Conservation (phyloP, 2,888 invertebrate genomes). For the Drosophila nr. perissopoda region DNA sequence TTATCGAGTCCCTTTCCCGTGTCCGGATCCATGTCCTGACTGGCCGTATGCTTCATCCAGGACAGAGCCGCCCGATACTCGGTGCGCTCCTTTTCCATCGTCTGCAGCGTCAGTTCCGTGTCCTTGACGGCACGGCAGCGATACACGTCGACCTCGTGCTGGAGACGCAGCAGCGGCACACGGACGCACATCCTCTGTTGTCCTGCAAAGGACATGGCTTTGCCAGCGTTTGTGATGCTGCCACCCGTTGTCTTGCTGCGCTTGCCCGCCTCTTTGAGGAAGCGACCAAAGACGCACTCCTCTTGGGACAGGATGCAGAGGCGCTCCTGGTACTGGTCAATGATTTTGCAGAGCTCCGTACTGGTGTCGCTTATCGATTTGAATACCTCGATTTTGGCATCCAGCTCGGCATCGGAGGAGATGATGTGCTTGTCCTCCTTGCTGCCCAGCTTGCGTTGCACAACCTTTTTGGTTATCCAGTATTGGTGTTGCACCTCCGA, state of each 20-base stretch:
- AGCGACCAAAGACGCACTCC: conserved; percentile 96
- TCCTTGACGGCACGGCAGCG: conserved; percentile 95
- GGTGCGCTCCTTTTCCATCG: conserved; percentile 97
- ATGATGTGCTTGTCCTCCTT: conserved; percentile 99
- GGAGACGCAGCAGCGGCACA: conserved; percentile 93
- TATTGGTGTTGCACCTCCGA: conserved; percentile 96
- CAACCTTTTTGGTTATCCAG: conserved; percentile 99
- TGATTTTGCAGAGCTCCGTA: conserved; percentile 92
- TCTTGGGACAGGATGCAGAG: conserved; percentile 97
- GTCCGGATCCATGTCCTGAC: conserved; percentile 98
- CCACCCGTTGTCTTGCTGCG: conserved; percentile 94
- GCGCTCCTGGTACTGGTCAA: conserved; percentile 97
- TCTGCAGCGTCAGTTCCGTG: conserved; percentile 94
- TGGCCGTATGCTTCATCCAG: conserved; percentile 98
- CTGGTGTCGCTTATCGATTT: conserved; percentile 96
- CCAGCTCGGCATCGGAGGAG: conserved; percentile 97
- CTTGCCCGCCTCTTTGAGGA: conserved; percentile 96
- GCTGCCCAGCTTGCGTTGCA: conserved; percentile 95
- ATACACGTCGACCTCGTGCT: conserved; percentile 99
- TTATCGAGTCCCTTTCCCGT: conserved; percentile 97
- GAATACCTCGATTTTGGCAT: conserved; percentile 93
- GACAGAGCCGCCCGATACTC: conserved; percentile 97
- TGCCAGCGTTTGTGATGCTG: conserved; percentile 93
- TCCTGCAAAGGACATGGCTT: conserved; percentile 94
- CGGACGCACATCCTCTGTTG: conserved; percentile 96